Evolutionary conservation across 64 coral and sea anemone species (phyloP).

Genomic region (Pocillopora damicornis): DNA sequence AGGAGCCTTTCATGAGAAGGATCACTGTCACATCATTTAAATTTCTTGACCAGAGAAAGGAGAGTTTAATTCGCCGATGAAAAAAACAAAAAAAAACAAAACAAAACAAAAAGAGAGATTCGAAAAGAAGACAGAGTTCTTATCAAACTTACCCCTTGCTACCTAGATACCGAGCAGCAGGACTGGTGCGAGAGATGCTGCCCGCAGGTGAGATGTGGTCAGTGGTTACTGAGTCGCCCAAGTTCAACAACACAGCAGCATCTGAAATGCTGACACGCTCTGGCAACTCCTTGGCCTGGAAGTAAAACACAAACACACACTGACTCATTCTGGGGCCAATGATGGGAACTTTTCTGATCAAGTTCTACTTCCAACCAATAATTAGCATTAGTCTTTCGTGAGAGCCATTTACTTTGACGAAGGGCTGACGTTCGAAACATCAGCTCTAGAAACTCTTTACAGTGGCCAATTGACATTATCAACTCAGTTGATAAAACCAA

Average conservation of each 20-base stretch:
- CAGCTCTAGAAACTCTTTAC: too few relatives aligned
- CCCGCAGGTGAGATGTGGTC: constrained; percentile 98
- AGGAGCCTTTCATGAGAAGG: too few relatives aligned
- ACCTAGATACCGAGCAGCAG: constrained; percentile 87
- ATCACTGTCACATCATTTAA: too few relatives aligned
- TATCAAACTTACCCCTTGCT: constrained; percentile 61
- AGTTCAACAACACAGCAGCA: constrained; percentile 86
- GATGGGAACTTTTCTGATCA: background rate
- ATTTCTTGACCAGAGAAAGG: background rate
- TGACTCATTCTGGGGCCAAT: background rate
- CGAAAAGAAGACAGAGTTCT: background rate
- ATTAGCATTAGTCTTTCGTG: too few relatives aligned
- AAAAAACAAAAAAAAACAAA: too few relatives aligned
- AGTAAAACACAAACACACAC: background rate
- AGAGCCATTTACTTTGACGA: too few relatives aligned
- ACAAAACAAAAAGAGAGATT: too few relatives aligned
- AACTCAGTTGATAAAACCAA: too few relatives aligned
- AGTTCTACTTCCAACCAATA: too few relatives aligned
- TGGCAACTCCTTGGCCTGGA: constrained; percentile 58
- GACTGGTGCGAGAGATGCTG: constrained; percentile 91
- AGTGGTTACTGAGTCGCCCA: constrained; percentile 94
- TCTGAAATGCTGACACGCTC: constrained; percentile 52
- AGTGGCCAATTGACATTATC: too few relatives aligned
- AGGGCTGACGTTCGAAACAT: too few relatives aligned
- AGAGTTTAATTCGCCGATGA: background rate